Percentiles rank a stretch among this genome's conserved stretches.
phyloP scores from a whole-genome alignment of 1,140 invertebrate genomes.

The Oscheius sp. region DNA sequence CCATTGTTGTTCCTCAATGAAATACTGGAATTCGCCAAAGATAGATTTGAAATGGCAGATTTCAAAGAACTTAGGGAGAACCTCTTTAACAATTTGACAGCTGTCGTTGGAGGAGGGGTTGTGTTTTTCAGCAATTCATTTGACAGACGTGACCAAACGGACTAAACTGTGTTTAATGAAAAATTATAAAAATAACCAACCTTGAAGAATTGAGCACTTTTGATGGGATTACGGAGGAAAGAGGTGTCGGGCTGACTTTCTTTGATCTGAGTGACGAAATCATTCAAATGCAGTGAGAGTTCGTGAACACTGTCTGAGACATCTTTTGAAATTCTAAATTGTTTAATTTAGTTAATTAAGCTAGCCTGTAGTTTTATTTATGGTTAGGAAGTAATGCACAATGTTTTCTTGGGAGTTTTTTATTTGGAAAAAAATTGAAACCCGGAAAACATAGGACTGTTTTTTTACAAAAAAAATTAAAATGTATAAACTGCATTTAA shows the following conservation, averaged over 20 bases:
- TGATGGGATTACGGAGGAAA: not conserved
- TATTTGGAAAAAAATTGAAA: too few species aligned
- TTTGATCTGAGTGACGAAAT: not conserved
- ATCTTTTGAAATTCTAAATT: not conserved
- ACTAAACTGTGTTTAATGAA: not conserved
- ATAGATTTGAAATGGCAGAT: not conserved
- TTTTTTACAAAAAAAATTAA: too few species aligned
- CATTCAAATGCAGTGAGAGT: not conserved
- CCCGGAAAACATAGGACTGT: too few species aligned
- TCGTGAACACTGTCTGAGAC: not conserved
- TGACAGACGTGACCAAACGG: not conserved
- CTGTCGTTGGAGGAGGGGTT: not conserved
- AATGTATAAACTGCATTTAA: too few species aligned
- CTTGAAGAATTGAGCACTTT: slow-evolving; percentile 1
- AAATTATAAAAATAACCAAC: not conserved
- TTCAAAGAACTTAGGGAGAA: not conserved
- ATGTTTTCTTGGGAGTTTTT: too few species aligned
- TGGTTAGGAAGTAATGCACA: too few species aligned
- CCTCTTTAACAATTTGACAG: not conserved
- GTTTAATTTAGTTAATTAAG: too few species aligned
- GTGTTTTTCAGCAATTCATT: not conserved
- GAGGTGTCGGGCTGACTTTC: not conserved
- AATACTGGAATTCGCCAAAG: not conserved
- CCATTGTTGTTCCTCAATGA: slow-evolving; percentile 1
- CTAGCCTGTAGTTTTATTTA: too few species aligned